Percentiles rank a stretch among this genome's conserved stretches.
These are phyloP conservation scores for Ifrita kowaldi DNA, from an alignment of 2,113 vertebrate genomes.

Conservation along the genomic window DNA sequence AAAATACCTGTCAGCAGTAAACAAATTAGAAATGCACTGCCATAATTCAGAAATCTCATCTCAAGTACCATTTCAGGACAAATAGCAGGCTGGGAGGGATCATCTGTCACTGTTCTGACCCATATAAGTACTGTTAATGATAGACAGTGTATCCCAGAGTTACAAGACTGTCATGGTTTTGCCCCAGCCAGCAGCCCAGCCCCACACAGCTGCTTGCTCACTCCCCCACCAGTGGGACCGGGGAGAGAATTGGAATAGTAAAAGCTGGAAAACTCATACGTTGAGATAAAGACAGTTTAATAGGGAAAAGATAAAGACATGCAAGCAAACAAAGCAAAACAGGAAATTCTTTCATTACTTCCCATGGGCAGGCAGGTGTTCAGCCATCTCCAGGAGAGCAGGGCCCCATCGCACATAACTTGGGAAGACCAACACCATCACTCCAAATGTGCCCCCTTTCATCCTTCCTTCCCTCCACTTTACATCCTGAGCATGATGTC, in stretches of 20 bases:
- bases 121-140: accelerated
- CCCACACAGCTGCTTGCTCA: background rate
- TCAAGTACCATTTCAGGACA: background rate
- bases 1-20: background rate
- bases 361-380: background rate
- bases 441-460: background rate
- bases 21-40: background rate
- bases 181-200: background rate
- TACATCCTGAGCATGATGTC: accelerated
- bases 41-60: background rate
- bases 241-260: background rate
- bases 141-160: background rate
- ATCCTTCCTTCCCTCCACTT: background rate
- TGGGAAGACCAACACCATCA: background rate
- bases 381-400: background rate
- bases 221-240: background rate
- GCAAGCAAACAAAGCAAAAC: background rate
- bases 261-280: background rate
- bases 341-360: background rate
- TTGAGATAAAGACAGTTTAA: background rate
- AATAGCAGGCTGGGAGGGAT: background rate
- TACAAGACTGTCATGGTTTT: background rate
- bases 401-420: too few species aligned
- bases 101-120: background rate
- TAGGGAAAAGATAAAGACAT: background rate